Percentiles rank a stretch among this genome's conserved stretches.
Evolutionary conservation across 1,140 invertebrate species (phyloP).

Genomic region (Drosophila kohkoa): DNA sequence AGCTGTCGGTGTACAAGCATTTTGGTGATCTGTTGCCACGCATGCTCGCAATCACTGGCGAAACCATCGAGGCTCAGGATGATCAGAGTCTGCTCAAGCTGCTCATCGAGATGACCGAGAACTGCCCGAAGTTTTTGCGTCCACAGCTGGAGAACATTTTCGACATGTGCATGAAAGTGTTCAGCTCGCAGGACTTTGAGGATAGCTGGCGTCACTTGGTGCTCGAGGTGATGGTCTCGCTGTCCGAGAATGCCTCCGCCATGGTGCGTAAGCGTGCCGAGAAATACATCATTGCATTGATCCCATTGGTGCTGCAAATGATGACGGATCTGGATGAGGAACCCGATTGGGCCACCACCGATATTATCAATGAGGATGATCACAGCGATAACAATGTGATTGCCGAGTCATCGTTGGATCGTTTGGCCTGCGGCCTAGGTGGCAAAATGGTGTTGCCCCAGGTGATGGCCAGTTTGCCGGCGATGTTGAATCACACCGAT

Average conservation of each 20-base stretch:
- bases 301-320: constrained; percentile 95
- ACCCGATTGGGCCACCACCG: constrained; percentile 90
- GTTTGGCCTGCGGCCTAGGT: constrained; percentile 97
- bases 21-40: constrained; percentile 93
- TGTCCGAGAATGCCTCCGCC: constrained; percentile 97
- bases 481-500: constrained; percentile 93
- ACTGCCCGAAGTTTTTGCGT: constrained; percentile 95
- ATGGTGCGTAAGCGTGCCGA: constrained; percentile 96
- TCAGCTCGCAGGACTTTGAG: constrained; percentile 90
- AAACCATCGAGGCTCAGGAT: constrained; percentile 92
- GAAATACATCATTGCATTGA: constrained; percentile 91
- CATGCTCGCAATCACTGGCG: constrained; percentile 88
- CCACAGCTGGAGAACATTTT: constrained; percentile 95
- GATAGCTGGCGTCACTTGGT: constrained; percentile 96
- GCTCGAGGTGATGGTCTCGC: constrained; percentile 96
- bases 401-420: constrained; percentile 98
- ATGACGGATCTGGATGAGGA: constrained; percentile 96
- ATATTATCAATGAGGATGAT: constrained; percentile 94
- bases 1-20: constrained; percentile 93
- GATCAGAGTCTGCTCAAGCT: constrained; percentile 96
- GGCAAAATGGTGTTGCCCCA: constrained; percentile 97
- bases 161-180: constrained; percentile 95
- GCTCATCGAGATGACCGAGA: constrained; percentile 97
- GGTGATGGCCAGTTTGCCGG: constrained; percentile 93
- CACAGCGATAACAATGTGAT: constrained; percentile 96